Percentiles rank a stretch among this genome's conserved stretches.
phyloP scores from a whole-genome alignment of 2,113 vertebrate genomes.

The Sphaerodactylus townsendi region DNA sequence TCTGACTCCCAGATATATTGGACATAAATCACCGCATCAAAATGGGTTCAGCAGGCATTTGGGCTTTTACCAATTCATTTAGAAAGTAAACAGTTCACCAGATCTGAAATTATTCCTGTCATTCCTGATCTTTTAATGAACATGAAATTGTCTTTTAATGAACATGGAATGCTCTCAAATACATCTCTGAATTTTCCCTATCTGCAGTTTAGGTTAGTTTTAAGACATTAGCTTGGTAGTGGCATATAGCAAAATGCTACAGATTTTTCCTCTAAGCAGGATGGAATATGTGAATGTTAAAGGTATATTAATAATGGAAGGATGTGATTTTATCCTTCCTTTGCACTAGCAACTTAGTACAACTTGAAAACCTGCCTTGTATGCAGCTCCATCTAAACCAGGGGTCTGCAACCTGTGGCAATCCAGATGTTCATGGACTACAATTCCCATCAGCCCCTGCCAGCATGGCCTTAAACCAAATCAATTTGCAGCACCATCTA shows the following conservation, averaged over 20 bases:
- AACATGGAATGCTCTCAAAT: slow-evolving; percentile 36
- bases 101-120: slow-evolving; percentile 45
- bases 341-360: too few relatives aligned
- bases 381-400: too few relatives aligned
- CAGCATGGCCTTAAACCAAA: too few relatives aligned
- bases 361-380: too few relatives aligned
- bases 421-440: too few relatives aligned
- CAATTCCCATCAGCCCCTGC: too few relatives aligned
- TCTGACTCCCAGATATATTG: slow-evolving; percentile 4
- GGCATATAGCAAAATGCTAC: slow-evolving; percentile 7
- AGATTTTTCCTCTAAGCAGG: neutral
- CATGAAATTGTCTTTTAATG: slow-evolving; percentile 20
- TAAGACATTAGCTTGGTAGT: slow-evolving; percentile 15
- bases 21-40: slow-evolving; percentile 29
- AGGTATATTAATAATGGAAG: too few relatives aligned
- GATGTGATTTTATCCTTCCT: too few relatives aligned
- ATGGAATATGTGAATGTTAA: neutral
- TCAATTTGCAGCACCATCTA: too few relatives aligned
- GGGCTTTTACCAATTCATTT: slow-evolving; percentile 18
- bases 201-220: neutral
- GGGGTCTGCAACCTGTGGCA: too few relatives aligned
- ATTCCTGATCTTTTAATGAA: slow-evolving; percentile 30
- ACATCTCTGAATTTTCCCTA: neutral
- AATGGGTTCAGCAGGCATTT: slow-evolving; percentile 16
- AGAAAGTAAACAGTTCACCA: slow-evolving; percentile 42